A percentile compares a stretch with the other conserved stretches of the same genome.
These are phyloP conservation scores for Phengaris arion DNA, from an alignment of 2,888 invertebrate genomes.

Conservation along the genomic window DNA sequence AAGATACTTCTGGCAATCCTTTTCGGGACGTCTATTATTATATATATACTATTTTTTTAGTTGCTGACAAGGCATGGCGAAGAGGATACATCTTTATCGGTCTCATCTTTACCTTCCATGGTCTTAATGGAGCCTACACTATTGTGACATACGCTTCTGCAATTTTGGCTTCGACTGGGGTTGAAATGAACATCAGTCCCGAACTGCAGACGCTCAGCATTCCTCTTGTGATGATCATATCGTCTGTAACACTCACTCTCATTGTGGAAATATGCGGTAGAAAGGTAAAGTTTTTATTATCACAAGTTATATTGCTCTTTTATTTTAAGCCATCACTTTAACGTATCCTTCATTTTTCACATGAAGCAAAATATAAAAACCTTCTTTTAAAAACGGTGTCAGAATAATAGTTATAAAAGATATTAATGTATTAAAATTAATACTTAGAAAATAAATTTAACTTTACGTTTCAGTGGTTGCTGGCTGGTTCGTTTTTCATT, in stretches of 20 bases:
- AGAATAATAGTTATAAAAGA: no score
- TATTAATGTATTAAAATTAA: no score
- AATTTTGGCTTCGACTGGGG: conserved; percentile 46
- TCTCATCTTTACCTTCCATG: conserved; percentile 42
- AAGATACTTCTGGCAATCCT: no score
- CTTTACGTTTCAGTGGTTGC: conserved; percentile 43
- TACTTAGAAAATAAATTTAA: no score
- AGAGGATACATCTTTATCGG: conserved; percentile 45
- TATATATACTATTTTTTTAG: conserved; percentile 43
- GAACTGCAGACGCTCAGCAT: conserved; percentile 49
- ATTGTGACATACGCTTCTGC: conserved; percentile 49
- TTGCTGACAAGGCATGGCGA: conserved; percentile 52
- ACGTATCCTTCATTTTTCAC: no score
- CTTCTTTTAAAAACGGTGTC: no score
- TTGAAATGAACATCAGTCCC: conserved; percentile 42
- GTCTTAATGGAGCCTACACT: conserved; percentile 46
- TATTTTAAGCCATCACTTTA: no score
- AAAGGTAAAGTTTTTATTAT: conserved; percentile 31
- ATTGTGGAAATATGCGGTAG: conserved; percentile 40
- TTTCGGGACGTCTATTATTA: no score
- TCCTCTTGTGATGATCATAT: conserved; percentile 48
- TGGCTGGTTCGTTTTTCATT: conserved; percentile 41
- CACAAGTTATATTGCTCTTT: no score
- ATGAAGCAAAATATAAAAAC: no score
- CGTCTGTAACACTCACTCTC: conserved; percentile 44